These are phyloP conservation scores for Reticulitermes lucifugus DNA, from an alignment of 2,888 invertebrate species.

Conservation along the genomic window DNA sequence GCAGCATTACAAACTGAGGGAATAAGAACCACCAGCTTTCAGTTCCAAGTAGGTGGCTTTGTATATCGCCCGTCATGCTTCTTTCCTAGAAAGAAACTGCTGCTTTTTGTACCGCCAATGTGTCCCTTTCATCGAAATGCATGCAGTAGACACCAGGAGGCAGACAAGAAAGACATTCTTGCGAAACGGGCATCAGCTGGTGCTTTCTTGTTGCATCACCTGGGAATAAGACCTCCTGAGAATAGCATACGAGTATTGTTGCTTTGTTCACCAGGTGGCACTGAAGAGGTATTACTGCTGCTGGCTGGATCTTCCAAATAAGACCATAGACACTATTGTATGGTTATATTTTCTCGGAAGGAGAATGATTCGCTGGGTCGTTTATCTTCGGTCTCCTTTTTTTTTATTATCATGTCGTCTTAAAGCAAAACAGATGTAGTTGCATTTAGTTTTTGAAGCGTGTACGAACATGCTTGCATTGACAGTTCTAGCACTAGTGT, in stretches of 20 bases:
- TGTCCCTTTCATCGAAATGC: background rate
- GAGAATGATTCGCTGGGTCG: slow-evolving; percentile 10
- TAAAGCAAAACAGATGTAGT: slow-evolving; percentile 26
- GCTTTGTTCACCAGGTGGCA: slow-evolving; percentile 25
- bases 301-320: background rate
- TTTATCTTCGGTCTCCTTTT: slow-evolving; percentile 2
- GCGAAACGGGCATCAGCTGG: slow-evolving; percentile 32
- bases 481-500: background rate
- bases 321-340: slow-evolving; percentile 1
- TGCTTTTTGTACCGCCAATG: background rate
- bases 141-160: background rate
- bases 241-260: slow-evolving; percentile 22
- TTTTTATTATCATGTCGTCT: background rate
- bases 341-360: slow-evolving; percentile 12
- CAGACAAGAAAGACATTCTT: slow-evolving; percentile 11
- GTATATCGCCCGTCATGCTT: background rate
- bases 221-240: slow-evolving; percentile 19
- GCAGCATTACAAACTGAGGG: background rate
- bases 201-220: slow-evolving; percentile 31
- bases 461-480: background rate
- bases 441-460: background rate
- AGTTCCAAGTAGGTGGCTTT: slow-evolving; percentile 14
- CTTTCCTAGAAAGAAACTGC: background rate
- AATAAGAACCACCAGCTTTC: background rate
- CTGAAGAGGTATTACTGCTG: slow-evolving; percentile 31